Evolutionary conservation across 2,888 invertebrate species (phyloP).

Genomic region (Drosophila kokeensis): DNA sequence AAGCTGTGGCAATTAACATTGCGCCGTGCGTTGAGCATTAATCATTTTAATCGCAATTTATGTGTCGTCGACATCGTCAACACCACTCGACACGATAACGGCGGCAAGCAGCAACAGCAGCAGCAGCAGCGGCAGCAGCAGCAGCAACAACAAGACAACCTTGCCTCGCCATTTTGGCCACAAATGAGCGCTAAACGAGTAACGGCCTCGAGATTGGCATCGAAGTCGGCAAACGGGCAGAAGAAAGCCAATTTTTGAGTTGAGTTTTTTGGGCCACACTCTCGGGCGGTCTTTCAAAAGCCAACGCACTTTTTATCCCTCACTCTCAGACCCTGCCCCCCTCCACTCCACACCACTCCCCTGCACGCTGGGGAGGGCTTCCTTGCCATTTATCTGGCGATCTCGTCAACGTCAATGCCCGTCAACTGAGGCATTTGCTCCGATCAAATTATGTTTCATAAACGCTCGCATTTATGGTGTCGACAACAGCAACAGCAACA

Average conservation of each 20-base stretch:
- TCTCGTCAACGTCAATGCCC: conserved; percentile 59
- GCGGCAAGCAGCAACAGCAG: neutral
- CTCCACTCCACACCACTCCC: no score
- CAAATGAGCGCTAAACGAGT: conserved; percentile 82
- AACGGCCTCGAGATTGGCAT: conserved; percentile 48
- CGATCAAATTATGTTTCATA: conserved; percentile 84
- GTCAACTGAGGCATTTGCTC: conserved; percentile 72
- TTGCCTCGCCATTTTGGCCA: conserved; percentile 67
- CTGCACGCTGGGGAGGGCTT: neutral
- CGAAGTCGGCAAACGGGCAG: conserved; percentile 37
- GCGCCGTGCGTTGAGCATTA: conserved; percentile 82
- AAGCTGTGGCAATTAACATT: conserved; percentile 83
- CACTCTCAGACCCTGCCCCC: neutral
- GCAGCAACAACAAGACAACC: conserved; percentile 21
- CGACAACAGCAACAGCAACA: conserved; percentile 9
- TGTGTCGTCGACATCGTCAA: conserved; percentile 78
- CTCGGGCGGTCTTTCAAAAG: conserved; percentile 77
- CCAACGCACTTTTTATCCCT: conserved; percentile 36
- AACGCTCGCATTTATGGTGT: conserved; percentile 82
- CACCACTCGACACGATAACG: conserved; percentile 63
- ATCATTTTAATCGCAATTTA: conserved; percentile 84
- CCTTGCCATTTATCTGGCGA: conserved; percentile 35
- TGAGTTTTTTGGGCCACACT: conserved; percentile 64
- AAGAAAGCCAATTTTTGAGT: conserved; percentile 67
- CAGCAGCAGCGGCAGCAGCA: conserved; percentile 19